Conservation (phyloP, 2,888 invertebrate species). For the Tyria jacobaeae region DNA sequence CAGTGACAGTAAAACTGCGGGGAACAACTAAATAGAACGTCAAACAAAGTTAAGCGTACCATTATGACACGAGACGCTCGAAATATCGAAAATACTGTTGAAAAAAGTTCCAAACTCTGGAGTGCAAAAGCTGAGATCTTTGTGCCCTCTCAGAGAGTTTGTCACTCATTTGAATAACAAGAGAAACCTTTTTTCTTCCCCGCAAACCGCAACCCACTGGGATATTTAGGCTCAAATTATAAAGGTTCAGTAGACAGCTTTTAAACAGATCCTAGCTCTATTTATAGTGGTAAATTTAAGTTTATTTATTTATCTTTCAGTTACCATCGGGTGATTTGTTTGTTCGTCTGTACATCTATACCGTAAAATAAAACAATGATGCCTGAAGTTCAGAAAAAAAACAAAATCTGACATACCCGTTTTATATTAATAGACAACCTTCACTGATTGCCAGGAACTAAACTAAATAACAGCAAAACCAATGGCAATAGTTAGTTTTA, state of each 20-base stretch:
- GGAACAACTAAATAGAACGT: slow-evolving; percentile 8
- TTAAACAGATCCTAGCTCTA: background rate
- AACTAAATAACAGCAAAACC: too few relatives aligned
- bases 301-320: too few relatives aligned
- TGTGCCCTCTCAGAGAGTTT: slow-evolving; percentile 66
- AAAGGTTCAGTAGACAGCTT: slow-evolving; percentile 24
- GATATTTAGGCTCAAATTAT: slow-evolving; percentile 40
- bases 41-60: slow-evolving; percentile 28
- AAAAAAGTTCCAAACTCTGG: slow-evolving; percentile 62
- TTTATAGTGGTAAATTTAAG: too few relatives aligned
- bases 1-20: background rate
- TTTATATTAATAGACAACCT: too few relatives aligned
- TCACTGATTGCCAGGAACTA: too few relatives aligned
- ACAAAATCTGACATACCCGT: too few relatives aligned
- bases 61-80: slow-evolving; percentile 32
- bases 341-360: too few relatives aligned
- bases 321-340: too few relatives aligned
- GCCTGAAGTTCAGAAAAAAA: too few relatives aligned
- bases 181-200: slow-evolving; percentile 74
- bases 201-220: slow-evolving; percentile 19
- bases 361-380: too few relatives aligned
- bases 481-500: too few relatives aligned
- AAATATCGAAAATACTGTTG: slow-evolving; percentile 56
- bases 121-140: slow-evolving; percentile 64
- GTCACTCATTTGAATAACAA: slow-evolving; percentile 81